phyloP scores from a whole-genome alignment of 2,113 vertebrate species.

The Muscicapa adusta region DNA sequence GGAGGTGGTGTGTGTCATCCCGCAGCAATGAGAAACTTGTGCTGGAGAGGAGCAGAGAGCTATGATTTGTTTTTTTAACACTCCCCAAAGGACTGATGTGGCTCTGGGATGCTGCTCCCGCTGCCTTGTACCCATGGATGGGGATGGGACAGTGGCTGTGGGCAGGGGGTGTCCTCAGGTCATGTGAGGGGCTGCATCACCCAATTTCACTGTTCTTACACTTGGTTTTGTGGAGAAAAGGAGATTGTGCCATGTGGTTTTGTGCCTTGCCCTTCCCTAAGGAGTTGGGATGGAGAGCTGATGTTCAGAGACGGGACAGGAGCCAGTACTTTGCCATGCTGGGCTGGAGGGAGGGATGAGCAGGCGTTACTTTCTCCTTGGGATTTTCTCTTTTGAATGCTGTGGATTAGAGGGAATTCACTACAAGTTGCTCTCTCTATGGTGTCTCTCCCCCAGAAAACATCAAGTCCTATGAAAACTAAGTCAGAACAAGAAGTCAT shows the following conservation, averaged over 20 bases:
- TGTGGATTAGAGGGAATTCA: neutral
- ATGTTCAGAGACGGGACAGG: neutral
- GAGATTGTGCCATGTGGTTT: rapidly evolving
- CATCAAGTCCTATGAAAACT: neutral
- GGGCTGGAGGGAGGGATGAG: neutral
- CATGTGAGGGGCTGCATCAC: neutral
- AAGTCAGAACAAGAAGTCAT: neutral
- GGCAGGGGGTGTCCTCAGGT: neutral
- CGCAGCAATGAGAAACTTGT: constrained; percentile 24
- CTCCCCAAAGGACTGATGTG: neutral
- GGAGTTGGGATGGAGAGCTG: neutral
- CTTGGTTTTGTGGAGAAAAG: neutral
- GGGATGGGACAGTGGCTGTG: rapidly evolving
- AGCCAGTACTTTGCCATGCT: neutral
- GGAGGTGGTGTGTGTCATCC: constrained; percentile 36
- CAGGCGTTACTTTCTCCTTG: neutral
- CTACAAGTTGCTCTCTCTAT: neutral
- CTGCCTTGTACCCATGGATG: neutral
- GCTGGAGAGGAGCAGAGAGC: neutral
- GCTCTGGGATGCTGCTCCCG: neutral
- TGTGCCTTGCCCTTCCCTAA: neutral
- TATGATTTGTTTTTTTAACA: neutral
- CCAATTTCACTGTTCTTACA: rapidly evolving
- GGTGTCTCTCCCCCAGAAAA: neutral
- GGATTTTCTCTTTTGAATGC: neutral